Conservation (phyloP, 2,113 vertebrate species). For the Oreochromis aureus region DNA sequence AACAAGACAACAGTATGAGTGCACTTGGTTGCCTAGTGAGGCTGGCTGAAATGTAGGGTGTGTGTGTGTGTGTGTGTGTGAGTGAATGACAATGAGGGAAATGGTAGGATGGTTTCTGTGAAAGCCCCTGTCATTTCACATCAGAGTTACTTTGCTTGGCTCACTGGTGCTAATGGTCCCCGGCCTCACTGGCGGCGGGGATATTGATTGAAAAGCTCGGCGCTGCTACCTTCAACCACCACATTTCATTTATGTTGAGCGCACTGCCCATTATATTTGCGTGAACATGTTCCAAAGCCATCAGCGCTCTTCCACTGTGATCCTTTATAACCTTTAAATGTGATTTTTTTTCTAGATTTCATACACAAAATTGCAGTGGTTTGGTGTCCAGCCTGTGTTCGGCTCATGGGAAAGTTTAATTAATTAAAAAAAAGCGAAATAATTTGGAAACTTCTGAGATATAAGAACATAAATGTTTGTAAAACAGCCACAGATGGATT, state of each 20-base stretch:
- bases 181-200: constrained; percentile 3
- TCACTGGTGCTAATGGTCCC: constrained; percentile 49
- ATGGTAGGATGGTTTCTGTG: constrained; percentile 33
- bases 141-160: constrained; percentile 51
- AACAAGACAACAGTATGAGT: neutral
- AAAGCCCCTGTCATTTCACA: constrained; percentile 63
- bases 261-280: neutral
- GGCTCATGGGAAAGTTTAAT: neutral
- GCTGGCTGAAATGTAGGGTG: neutral
- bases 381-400: neutral
- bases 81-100: constrained; percentile 27
- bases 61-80: neutral
- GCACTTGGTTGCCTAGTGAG: neutral
- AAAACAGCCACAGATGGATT: neutral
- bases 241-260: neutral
- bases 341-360: neutral
- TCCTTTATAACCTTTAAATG: neutral
- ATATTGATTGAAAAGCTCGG: constrained; percentile 42
- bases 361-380: neutral
- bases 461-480: neutral
- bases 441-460: neutral
- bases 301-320: neutral
- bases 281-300: neutral
- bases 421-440: neutral
- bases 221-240: neutral